phyloP scores from a whole-genome alignment of 2,888 invertebrate species.

The Amphipyra berbera region DNA sequence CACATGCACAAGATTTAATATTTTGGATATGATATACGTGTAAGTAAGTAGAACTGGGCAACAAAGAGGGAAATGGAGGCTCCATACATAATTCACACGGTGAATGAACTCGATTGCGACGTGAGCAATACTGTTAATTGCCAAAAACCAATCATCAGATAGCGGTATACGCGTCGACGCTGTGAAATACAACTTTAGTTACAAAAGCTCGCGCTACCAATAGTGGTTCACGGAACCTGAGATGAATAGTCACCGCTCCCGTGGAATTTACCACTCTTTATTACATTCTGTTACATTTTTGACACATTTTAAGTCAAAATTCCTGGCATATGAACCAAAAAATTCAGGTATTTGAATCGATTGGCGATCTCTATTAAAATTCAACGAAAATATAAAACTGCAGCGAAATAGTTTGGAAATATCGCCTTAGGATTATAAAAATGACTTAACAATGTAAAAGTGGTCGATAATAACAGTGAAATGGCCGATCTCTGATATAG shows the following conservation, averaged over 20 bases:
- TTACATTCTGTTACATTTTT: conserved; percentile 54
- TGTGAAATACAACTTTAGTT: conserved; percentile 88
- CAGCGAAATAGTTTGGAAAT: conserved; percentile 57
- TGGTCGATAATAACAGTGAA: conserved; percentile 56
- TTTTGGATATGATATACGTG: conserved; percentile 55
- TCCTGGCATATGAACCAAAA: conserved; percentile 16
- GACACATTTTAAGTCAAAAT: conserved; percentile 28
- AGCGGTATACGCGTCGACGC: conserved; percentile 84
- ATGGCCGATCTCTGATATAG: conserved; percentile 46
- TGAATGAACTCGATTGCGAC: conserved; percentile 87
- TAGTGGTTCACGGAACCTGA: conserved; percentile 49
- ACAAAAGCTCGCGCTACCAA: conserved; percentile 76
- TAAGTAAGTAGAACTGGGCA: conserved; percentile 70
- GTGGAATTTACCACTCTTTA: conserved; percentile 40
- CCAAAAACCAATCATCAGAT: conserved; percentile 91
- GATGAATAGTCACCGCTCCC: conserved; percentile 50
- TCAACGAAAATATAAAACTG: conserved; percentile 61
- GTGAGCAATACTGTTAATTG: conserved; percentile 90
- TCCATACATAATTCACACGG: conserved; percentile 89
- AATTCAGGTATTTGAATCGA: conserved; percentile 3
- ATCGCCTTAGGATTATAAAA: conserved; percentile 63
- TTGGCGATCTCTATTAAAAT: conserved; percentile 63
- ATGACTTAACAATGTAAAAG: conserved; percentile 54
- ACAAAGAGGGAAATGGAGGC: conserved; percentile 84
- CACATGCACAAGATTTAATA: conserved; percentile 45